Percentiles rank a stretch among this genome's conserved stretches.
Evolutionary conservation across 2,888 invertebrate species (phyloP).

Genomic region (Pterostichus madidus): DNA sequence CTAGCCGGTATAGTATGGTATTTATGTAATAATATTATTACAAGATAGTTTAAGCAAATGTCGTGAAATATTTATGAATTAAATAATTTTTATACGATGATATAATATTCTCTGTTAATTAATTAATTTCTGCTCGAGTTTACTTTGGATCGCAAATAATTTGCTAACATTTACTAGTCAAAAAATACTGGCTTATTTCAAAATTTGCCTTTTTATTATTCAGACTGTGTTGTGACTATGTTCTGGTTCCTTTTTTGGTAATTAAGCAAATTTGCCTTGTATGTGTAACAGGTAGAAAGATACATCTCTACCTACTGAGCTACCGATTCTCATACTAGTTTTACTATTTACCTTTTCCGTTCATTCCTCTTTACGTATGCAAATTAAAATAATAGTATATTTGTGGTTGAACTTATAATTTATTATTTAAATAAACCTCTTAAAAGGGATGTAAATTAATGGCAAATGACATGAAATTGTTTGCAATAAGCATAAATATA

Average conservation of each 20-base stretch:
- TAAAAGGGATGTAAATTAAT: slow-evolving; percentile 37
- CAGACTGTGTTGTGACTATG: neutral
- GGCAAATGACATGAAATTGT: slow-evolving; percentile 48
- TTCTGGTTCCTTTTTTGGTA: slow-evolving; percentile 10
- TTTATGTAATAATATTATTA: too few relatives aligned
- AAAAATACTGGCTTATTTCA: neutral
- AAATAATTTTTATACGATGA: too few relatives aligned
- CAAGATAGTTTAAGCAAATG: too few relatives aligned
- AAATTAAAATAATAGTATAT: slow-evolving; percentile 12
- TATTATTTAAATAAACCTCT: slow-evolving; percentile 7
- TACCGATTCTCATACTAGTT: slow-evolving; percentile 4
- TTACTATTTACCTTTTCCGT: neutral
- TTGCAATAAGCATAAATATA: slow-evolving; percentile 48
- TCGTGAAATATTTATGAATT: too few relatives aligned
- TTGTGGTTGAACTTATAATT: slow-evolving; percentile 16
- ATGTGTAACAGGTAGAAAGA: neutral
- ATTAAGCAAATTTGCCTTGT: neutral
- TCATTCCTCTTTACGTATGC: slow-evolving; percentile 33
- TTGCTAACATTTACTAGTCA: too few relatives aligned
- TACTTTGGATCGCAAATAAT: too few relatives aligned
- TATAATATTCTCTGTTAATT: too few relatives aligned
- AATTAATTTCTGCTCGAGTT: too few relatives aligned
- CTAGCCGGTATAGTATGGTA: too few relatives aligned
- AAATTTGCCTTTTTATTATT: neutral
- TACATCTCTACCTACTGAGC: neutral